A percentile compares a stretch with the other conserved stretches of the same genome.
These are phyloP conservation scores for Fistularia commersonii DNA, from an alignment of 2,797 vertebrate genomes.

Conservation along the genomic window DNA sequence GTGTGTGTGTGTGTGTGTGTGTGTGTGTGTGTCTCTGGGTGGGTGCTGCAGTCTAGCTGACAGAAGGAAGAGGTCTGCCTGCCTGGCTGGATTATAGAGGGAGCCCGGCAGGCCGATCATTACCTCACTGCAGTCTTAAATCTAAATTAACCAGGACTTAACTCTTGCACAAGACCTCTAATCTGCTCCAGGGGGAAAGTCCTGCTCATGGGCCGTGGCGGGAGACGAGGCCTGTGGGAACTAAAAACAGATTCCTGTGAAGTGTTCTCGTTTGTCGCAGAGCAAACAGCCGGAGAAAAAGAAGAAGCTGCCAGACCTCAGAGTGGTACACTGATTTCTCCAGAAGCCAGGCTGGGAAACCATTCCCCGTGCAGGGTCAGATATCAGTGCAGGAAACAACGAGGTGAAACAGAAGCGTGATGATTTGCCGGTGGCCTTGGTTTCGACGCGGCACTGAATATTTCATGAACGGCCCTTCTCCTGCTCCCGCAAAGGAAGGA, in stretches of 20 bases:
- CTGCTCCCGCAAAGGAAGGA: too few relatives aligned
- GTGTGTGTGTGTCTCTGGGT: constrained; percentile 24
- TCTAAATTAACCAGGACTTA: constrained; percentile 75
- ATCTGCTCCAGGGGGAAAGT: constrained; percentile 68
- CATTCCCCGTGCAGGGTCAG: too few relatives aligned
- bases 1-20: constrained; percentile 29
- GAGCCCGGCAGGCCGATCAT: constrained; percentile 63
- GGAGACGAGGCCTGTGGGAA: constrained; percentile 23
- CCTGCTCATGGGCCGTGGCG: constrained; percentile 47
- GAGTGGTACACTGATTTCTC: constrained; percentile 7
- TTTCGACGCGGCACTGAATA: too few relatives aligned
- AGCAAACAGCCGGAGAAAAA: not conserved
- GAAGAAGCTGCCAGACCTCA: constrained; percentile 15
- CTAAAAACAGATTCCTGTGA: constrained; percentile 59
- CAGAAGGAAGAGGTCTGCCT: constrained; percentile 43
- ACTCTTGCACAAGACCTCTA: constrained; percentile 64
- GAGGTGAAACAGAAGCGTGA: too few relatives aligned
- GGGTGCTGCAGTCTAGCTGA: constrained; percentile 37
- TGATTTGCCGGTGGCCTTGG: too few relatives aligned
- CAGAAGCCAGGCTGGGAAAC: constrained; percentile 5
- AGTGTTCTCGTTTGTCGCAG: constrained; percentile 32
- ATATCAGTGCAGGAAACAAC: too few relatives aligned
- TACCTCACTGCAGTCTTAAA: constrained; percentile 72
- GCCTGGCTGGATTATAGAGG: constrained; percentile 68
- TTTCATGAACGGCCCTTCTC: too few relatives aligned